Conservation (phyloP, 37 sponge, comb jelly and placozoan species). For the Axinella damicornis region DNA sequence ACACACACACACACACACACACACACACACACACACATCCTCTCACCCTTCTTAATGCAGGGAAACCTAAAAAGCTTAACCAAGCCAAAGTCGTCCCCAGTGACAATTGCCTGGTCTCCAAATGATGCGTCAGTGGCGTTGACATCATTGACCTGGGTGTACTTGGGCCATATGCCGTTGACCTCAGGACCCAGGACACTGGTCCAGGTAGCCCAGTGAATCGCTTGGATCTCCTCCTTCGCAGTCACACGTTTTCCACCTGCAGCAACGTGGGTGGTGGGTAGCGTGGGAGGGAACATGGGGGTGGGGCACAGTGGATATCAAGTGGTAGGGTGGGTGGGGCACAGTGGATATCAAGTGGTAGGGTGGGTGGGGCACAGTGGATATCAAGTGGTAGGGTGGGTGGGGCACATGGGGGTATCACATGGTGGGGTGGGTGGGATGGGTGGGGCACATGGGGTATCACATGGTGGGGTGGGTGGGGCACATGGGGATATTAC, state of each 20-base stretch:
- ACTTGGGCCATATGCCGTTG: conserved; percentile 95
- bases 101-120: conserved; percentile 80
- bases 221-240: conserved; percentile 72
- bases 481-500: no score
- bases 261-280: not conserved
- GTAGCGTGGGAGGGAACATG: no score
- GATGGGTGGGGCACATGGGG: no score
- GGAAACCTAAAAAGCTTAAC: conserved; percentile 98
- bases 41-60: conserved; percentile 82
- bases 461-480: no score
- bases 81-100: conserved; percentile 98
- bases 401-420: no score
- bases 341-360: no score
- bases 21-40: conserved; percentile 34
- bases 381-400: no score
- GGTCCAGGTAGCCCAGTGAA: conserved; percentile 88
- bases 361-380: no score
- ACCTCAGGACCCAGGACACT: conserved; percentile 89
- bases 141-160: conserved; percentile 93
- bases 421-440: no score
- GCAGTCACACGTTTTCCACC: conserved; percentile 72
- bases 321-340: not conserved
- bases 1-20: conserved; percentile 13
- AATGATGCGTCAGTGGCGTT: conserved; percentile 86
- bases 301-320: no score